Percentiles rank a stretch among this genome's conserved stretches.
Conservation (phyloP, 2,888 invertebrate species). For the Andricus quercusramuli region DNA sequence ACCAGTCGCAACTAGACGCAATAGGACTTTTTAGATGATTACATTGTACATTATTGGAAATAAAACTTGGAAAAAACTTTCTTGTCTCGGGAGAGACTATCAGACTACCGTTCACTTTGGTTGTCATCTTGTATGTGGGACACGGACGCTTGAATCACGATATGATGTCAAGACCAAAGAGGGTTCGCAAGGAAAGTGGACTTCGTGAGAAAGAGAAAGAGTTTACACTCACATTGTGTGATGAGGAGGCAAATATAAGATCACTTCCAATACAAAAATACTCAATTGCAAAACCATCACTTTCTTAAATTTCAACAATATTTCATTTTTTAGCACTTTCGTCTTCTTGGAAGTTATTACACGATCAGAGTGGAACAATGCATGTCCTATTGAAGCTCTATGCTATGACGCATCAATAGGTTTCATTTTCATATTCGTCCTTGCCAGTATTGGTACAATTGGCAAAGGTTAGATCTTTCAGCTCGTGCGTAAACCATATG, state of each 20-base stretch:
- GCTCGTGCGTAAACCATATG: neutral
- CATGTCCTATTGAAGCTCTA: neutral
- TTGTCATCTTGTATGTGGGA: slow-evolving; percentile 63
- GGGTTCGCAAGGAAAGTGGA: slow-evolving; percentile 64
- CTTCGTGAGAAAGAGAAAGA: slow-evolving; percentile 51
- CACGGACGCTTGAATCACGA: slow-evolving; percentile 71
- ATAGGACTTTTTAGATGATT: slow-evolving; percentile 1
- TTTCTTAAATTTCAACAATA: no score
- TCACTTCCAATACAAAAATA: neutral
- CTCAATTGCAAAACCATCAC: neutral
- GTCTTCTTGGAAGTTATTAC: neutral
- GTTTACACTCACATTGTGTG: slow-evolving; percentile 37
- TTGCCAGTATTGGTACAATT: slow-evolving; percentile 8
- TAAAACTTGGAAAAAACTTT: slow-evolving; percentile 48
- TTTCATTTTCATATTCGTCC: neutral
- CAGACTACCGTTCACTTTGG: slow-evolving; percentile 64
- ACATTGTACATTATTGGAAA: neutral
- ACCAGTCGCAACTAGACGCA: no score
- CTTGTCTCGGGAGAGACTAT: slow-evolving; percentile 55
- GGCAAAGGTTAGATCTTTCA: neutral
- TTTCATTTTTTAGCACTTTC: neutral
- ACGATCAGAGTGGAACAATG: neutral
- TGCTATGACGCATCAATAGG: slow-evolving; percentile 3
- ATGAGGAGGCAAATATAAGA: neutral
- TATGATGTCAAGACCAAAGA: slow-evolving; percentile 67